Evolutionary conservation across 2,888 invertebrate species (phyloP).

Genomic region (Diloba caeruleocephala): DNA sequence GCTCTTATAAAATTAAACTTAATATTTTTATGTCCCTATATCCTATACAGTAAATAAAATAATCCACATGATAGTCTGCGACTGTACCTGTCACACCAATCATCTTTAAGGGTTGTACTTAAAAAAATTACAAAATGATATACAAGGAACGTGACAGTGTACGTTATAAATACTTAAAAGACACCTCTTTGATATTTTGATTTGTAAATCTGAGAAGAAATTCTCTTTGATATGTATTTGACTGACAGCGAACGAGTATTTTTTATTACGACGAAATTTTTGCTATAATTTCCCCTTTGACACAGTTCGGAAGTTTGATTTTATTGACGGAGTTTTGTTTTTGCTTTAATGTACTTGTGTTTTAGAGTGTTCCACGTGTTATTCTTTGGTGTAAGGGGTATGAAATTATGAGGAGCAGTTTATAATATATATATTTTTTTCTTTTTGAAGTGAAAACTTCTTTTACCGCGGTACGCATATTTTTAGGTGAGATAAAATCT

Average conservation of each 20-base stretch:
- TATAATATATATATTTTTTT: no score
- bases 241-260: constrained; percentile 30
- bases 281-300: constrained; percentile 30
- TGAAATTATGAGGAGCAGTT: no score
- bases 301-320: constrained; percentile 4
- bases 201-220: constrained; percentile 59
- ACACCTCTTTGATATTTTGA: constrained; percentile 78
- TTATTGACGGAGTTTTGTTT: not conserved
- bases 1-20: no score
- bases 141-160: constrained; percentile 68
- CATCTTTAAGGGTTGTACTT: constrained; percentile 64
- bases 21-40: no score
- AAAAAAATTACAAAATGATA: constrained; percentile 73
- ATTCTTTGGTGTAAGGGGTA: no score
- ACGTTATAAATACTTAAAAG: constrained; percentile 71
- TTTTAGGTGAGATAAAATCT: no score
- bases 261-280: constrained; percentile 26
- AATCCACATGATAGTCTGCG: constrained; percentile 1
- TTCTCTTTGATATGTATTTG: constrained; percentile 57
- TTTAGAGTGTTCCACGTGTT: not conserved
- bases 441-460: no score
- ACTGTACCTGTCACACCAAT: constrained; percentile 69
- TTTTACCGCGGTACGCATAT: no score
- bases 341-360: no score
- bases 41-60: no score